Evolutionary conservation across 2,113 vertebrate genomes (phyloP).

Genomic region (Actenoides hombroni): DNA sequence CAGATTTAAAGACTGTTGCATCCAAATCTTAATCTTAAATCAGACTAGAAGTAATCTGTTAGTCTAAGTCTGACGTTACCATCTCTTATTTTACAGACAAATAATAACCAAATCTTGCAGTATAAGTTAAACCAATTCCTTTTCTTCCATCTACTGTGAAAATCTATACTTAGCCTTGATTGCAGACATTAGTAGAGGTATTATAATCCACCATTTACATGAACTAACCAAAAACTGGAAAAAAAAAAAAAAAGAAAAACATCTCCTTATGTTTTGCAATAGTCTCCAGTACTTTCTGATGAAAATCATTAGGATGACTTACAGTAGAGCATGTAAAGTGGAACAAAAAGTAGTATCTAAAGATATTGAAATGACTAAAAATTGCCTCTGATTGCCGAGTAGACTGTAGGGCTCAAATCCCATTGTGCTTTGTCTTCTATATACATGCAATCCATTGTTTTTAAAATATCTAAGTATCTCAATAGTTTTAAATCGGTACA

Average conservation of each 20-base stretch:
- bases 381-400: background rate
- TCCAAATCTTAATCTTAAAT: background rate
- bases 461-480: background rate
- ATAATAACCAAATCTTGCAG: background rate
- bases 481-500: background rate
- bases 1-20: background rate
- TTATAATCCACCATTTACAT: background rate
- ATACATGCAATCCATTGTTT: background rate
- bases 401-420: background rate
- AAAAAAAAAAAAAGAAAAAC: background rate
- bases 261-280: background rate
- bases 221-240: background rate
- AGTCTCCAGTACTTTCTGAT: background rate
- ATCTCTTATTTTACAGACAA: background rate
- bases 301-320: background rate
- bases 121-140: background rate
- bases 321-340: background rate
- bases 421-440: background rate
- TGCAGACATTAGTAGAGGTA: background rate
- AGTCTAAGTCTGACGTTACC: background rate
- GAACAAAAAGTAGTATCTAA: background rate
- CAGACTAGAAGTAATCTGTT: background rate
- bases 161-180: background rate
- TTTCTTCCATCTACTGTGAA: background rate
- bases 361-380: background rate